Base-by-base conservation (phyloP, 2,888 invertebrate genomes). In the Noctua janthe region DNA sequence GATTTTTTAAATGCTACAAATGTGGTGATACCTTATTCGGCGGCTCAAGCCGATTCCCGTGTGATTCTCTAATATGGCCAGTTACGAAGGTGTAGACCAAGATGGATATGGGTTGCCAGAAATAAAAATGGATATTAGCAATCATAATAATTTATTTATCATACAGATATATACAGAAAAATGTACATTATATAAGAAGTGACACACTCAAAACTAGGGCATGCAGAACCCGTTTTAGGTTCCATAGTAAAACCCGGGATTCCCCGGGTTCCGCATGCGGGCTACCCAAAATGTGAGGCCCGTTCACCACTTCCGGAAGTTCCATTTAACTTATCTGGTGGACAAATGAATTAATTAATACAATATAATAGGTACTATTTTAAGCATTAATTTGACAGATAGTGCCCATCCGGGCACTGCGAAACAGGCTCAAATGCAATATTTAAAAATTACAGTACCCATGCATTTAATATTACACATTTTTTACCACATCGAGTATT, bases 71-170 rank as follows among this genome's bases (percentile, higher is more conserved):
- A 29, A 17, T 59, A 64, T 29, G 8, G 35, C 20, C 20, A 66
- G 39, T 67, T 47, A 43, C 43, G 11, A 69, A 69, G 7, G 1
- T 69, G 23, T 67, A 43, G 39, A 23, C 23, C 6, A 23, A 5
- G 39, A 43, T 11, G 11, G 39, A 67, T 23, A 43, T 39, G 39
- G 23, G 11, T n/a, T n/a, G 11, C 3, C n/a, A 70, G 20, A 70
- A 78, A 74, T 39, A 77, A 83, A 75, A 83, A 5, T 0, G n/a
- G 6, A 7, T 69, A 59, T 51, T 83, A 86, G 84, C 73, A 87
- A 84, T 74, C 71, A 78, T 83, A 86, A 85, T 86, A 84, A 87
- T 80, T 87, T 87, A 85, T 87, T 85, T 80, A 74, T 83, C 7
- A 51, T 83, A 78, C 83, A 80, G 39, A 47, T 76, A 67, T 84